phyloP scores from a whole-genome alignment of 2,113 vertebrate species.

The Pelobates fuscus region DNA sequence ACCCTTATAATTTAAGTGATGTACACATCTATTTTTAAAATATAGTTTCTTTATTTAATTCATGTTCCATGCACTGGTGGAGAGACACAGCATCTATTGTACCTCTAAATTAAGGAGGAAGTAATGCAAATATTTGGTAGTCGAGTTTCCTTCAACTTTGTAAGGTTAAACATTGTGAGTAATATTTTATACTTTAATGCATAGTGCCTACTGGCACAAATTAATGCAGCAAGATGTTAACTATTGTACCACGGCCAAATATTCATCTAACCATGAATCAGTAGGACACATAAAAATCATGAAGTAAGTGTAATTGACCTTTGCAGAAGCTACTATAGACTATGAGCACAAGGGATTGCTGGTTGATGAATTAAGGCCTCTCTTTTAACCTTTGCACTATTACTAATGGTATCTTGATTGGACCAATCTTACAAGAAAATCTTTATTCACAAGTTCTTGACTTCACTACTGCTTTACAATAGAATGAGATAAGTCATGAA shows the following conservation, averaged over 20 bases:
- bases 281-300: background rate
- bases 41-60: too few species aligned
- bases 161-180: too few species aligned
- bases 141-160: too few species aligned
- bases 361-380: conserved; percentile 19
- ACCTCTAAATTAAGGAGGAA: too few species aligned
- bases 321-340: background rate
- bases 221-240: background rate
- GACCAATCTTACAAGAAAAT: conserved; percentile 44
- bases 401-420: conserved; percentile 45
- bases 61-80: too few species aligned
- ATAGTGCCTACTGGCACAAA: too few species aligned
- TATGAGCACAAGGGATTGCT: conserved; percentile 1
- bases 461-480: conserved; percentile 38
- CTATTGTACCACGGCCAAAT: background rate
- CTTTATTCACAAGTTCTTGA: conserved; percentile 47
- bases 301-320: conserved; percentile 18
- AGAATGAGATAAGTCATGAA: conserved; percentile 46
- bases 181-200: too few species aligned
- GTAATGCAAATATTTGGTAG: too few species aligned
- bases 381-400: conserved; percentile 39
- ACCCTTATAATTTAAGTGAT: too few species aligned
- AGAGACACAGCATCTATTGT: too few species aligned
- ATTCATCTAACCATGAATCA: background rate
- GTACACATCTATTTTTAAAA: too few species aligned